Percentiles rank a stretch among this genome's conserved stretches.
These are phyloP conservation scores for Rotaria socialis DNA, from an alignment of 2,888 invertebrate species.

Conservation along the genomic window DNA sequence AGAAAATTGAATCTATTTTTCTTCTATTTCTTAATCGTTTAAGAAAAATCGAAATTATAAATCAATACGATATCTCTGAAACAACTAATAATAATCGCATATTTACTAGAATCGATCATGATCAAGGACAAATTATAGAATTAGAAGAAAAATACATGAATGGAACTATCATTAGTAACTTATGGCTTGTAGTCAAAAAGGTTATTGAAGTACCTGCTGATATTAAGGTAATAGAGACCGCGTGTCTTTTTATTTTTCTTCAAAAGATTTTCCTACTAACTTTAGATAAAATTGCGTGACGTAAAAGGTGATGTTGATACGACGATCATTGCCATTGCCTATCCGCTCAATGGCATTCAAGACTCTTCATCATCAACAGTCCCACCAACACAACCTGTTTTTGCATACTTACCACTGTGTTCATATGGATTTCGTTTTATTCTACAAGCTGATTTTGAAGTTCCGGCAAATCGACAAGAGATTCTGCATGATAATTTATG, in stretches of 20 bases:
- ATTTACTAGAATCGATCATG: constrained; percentile 38
- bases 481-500: constrained; percentile 57
- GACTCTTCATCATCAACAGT: background rate
- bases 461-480: constrained; percentile 59
- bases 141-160: background rate
- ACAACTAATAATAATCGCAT: background rate
- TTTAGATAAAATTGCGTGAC: background rate
- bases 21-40: constrained; percentile 58
- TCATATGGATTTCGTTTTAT: constrained; percentile 59
- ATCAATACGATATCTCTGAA: constrained; percentile 49
- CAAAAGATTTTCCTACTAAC: too few relatives aligned
- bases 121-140: constrained; percentile 35
- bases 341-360: background rate
- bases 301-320: constrained; percentile 30
- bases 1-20: constrained; percentile 58
- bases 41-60: constrained; percentile 52
- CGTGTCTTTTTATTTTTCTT: background rate
- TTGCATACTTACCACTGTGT: constrained; percentile 58
- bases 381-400: constrained; percentile 56
- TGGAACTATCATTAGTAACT: background rate
- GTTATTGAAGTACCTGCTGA: constrained; percentile 1
- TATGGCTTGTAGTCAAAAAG: constrained; percentile 38
- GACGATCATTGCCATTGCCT: constrained; percentile 3
- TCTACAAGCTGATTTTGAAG: constrained; percentile 60
- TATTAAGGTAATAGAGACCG: background rate